Evolutionary conservation across 2,113 vertebrate species (phyloP).

Genomic region (Cryptotis parvus): DNA sequence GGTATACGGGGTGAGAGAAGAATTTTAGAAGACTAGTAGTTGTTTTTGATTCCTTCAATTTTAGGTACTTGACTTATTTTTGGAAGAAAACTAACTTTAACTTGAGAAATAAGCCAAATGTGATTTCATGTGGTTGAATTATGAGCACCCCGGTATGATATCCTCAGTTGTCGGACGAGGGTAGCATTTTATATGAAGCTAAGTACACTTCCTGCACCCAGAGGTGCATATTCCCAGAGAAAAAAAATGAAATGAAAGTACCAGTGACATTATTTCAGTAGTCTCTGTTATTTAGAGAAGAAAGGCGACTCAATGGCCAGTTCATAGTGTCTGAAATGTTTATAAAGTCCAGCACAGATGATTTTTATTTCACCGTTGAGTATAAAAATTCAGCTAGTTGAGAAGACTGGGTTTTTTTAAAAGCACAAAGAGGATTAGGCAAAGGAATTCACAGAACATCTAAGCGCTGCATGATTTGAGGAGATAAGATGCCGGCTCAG

Average conservation of each 20-base stretch:
- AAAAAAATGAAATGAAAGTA: not conserved
- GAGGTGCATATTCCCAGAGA: not conserved
- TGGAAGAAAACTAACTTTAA: constrained; percentile 11
- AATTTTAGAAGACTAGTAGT: constrained; percentile 19
- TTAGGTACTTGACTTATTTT: constrained; percentile 57
- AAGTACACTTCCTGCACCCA: not conserved
- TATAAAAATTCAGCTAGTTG: constrained; percentile 39
- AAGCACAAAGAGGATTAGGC: constrained; percentile 16
- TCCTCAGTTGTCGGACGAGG: constrained; percentile 38
- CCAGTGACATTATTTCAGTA: not conserved
- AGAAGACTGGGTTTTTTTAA: not conserved
- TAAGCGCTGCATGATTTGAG: constrained; percentile 84
- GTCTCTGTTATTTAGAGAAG: not conserved
- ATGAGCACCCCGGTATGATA: constrained; percentile 20
- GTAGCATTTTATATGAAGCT: not conserved
- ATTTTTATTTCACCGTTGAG: constrained; percentile 13
- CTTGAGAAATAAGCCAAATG: constrained; percentile 50
- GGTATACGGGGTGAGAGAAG: constrained; percentile 47
- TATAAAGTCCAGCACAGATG: not conserved
- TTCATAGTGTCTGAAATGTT: not conserved
- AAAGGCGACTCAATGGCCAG: constrained; percentile 20
- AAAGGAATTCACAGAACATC: constrained; percentile 84
- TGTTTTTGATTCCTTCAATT: not conserved
- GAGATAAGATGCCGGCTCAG: constrained; percentile 76
- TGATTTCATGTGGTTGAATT: constrained; percentile 42